Percentiles rank a stretch among this genome's conserved stretches.
phyloP scores from a whole-genome alignment of 2,888 invertebrate genomes.

The Aradus depressus region DNA sequence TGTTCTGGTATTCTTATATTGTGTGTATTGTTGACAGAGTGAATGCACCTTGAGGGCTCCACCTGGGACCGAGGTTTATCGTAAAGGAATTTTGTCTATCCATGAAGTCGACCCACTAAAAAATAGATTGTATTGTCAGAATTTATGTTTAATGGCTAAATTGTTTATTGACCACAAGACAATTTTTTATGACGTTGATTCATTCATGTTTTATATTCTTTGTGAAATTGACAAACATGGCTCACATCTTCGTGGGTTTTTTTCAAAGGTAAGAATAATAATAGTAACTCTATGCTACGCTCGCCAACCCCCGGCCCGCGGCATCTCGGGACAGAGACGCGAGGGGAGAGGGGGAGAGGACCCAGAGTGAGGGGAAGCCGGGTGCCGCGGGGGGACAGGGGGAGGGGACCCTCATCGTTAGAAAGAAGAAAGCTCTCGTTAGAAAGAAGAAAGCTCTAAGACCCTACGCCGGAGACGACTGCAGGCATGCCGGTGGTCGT shows the following conservation, averaged over 20 bases:
- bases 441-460: too few species aligned
- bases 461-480: too few species aligned
- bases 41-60: slow-evolving; percentile 75
- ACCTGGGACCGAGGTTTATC: slow-evolving; percentile 91
- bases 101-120: slow-evolving; percentile 96
- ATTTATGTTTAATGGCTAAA: slow-evolving; percentile 88
- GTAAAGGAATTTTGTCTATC: slow-evolving; percentile 86
- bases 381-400: too few species aligned
- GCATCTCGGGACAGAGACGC: too few species aligned
- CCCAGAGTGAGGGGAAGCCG: too few species aligned
- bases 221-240: slow-evolving; percentile 91
- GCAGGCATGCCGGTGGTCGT: too few species aligned
- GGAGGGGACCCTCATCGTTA: too few species aligned
- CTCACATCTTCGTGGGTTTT: slow-evolving; percentile 84
- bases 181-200: slow-evolving; percentile 93
- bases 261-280: slow-evolving; percentile 60
- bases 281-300: too few species aligned
- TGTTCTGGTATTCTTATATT: background rate
- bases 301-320: too few species aligned
- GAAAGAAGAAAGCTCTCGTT: too few species aligned
- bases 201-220: slow-evolving; percentile 89
- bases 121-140: slow-evolving; percentile 92
- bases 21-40: slow-evolving; percentile 41
- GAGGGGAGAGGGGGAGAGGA: too few species aligned
- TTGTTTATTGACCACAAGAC: slow-evolving; percentile 96